Conservation (phyloP, 2,888 invertebrate species). For the Archips xylosteana region DNA sequence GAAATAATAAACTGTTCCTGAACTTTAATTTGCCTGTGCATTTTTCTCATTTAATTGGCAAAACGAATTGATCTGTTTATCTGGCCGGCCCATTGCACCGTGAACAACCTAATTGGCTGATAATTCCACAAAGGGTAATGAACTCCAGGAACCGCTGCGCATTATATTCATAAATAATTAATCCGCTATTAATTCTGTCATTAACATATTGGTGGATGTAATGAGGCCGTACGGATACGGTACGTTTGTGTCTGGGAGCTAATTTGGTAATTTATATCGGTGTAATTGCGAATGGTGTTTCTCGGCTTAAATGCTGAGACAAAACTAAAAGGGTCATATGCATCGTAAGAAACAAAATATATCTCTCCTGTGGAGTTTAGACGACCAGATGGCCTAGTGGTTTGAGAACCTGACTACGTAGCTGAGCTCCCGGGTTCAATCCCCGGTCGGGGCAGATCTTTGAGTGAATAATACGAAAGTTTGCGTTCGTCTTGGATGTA, state of each 20-base stretch:
- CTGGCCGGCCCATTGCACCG: not conserved
- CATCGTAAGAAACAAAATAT: too few relatives aligned
- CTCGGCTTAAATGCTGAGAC: not conserved
- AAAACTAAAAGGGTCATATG: not conserved
- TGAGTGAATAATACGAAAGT: too few relatives aligned
- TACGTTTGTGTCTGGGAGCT: not conserved
- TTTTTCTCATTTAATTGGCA: not conserved
- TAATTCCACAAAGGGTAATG: slow-evolving; percentile 3
- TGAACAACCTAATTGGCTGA: slow-evolving; percentile 5
- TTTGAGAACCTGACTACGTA: too few relatives aligned
- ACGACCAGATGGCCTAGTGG: too few relatives aligned
- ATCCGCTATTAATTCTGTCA: slow-evolving; percentile 7
- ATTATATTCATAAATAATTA: slow-evolving; percentile 8
- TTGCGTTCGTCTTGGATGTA: too few relatives aligned
- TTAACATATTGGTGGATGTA: slow-evolving; percentile 5
- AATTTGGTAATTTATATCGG: not conserved
- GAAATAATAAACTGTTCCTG: too few relatives aligned
- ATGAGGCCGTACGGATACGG: not conserved
- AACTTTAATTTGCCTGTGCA: too few relatives aligned
- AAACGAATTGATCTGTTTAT: slow-evolving; percentile 9
- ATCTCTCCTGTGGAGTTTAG: too few relatives aligned
- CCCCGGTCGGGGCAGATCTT: too few relatives aligned
- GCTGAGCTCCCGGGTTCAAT: too few relatives aligned
- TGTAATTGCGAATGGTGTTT: not conserved
- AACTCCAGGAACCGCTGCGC: not conserved